These are phyloP conservation scores for Isaurus tuberculatus DNA, from an alignment of 92 coral and sea anemone genomes.

Conservation along the genomic window DNA sequence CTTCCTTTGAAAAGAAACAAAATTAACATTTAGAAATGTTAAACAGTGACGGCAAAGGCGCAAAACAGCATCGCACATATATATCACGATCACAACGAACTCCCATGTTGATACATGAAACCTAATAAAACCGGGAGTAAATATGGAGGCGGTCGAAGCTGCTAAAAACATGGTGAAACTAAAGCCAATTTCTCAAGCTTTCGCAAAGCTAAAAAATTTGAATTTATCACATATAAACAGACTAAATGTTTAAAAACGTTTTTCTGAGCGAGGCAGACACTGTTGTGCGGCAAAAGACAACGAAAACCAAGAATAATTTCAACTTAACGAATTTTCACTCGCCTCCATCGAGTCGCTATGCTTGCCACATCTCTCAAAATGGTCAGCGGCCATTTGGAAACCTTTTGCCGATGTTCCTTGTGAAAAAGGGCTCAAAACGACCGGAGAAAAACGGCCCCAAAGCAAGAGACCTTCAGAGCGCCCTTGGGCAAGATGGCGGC, in stretches of 20 bases:
- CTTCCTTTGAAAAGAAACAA: not conserved
- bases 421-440: slow-evolving; percentile 4
- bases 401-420: slow-evolving; percentile 15
- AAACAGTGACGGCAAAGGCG: slow-evolving; percentile 13
- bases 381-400: slow-evolving; percentile 19
- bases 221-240: slow-evolving; percentile 11
- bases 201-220: slow-evolving; percentile 19
- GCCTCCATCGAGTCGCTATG: slow-evolving; percentile 14
- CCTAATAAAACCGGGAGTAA: slow-evolving; percentile 1
- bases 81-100: slow-evolving; percentile 23
- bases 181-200: slow-evolving; percentile 30
- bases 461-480: slow-evolving; percentile 7
- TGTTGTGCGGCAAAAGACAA: not conserved
- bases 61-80: slow-evolving; percentile 20
- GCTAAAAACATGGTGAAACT: slow-evolving; percentile 12
- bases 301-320: slow-evolving; percentile 10
- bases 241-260: not conserved
- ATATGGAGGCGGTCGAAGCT: slow-evolving; percentile 27
- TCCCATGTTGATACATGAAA: slow-evolving; percentile 23
- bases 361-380: slow-evolving; percentile 7
- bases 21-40: not conserved
- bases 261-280: slow-evolving; percentile 6
- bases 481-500: slow-evolving; percentile 31
- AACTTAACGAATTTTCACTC: slow-evolving; percentile 19
- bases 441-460: slow-evolving; percentile 16